Conservation (phyloP, 2,888 invertebrate species). For the Polyommatus icarus region DNA sequence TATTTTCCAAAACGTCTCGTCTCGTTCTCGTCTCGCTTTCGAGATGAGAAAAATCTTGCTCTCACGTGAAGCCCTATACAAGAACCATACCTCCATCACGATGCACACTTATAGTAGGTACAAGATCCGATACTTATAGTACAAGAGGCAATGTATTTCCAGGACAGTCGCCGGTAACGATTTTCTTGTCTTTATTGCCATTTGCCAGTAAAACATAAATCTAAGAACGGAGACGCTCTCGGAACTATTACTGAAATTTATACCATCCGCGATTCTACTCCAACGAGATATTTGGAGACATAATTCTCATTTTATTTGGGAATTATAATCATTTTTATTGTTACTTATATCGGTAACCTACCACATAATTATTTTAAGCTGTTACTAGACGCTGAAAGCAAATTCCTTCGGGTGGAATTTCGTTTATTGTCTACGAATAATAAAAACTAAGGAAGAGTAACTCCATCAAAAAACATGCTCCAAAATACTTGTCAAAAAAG, state of each 20-base stretch:
- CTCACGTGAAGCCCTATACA: no score
- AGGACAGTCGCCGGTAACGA: background rate
- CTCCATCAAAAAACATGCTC: no score
- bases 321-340: background rate
- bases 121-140: background rate
- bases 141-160: background rate
- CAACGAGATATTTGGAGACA: background rate
- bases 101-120: background rate
- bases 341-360: background rate
- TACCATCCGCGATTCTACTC: background rate
- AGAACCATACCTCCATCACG: background rate
- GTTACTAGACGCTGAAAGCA: no score
- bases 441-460: no score
- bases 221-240: background rate
- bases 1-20: no score
- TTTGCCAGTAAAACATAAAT: slow-evolving; percentile 2
- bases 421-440: no score
- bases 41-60: no score
- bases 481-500: no score
- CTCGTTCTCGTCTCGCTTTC: no score
- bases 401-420: no score
- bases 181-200: slow-evolving; percentile 9
- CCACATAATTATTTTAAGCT: background rate
- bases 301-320: background rate
- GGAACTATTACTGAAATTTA: slow-evolving; percentile 19